phyloP scores from a whole-genome alignment of 2,797 vertebrate genomes.

The Fringilla coelebs region DNA sequence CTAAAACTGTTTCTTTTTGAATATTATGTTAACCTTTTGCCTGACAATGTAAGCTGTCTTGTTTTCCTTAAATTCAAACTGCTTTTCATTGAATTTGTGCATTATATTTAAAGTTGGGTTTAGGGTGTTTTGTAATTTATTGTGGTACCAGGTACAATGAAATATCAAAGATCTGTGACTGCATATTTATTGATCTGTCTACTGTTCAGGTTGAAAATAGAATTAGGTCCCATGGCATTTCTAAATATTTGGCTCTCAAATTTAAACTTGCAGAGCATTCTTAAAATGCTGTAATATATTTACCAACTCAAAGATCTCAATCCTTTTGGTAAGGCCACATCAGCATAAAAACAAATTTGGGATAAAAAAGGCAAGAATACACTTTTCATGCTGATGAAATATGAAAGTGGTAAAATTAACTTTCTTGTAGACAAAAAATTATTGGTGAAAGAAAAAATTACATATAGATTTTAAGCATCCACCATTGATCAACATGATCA shows the following conservation, averaged over 20 bases:
- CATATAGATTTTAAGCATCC: neutral
- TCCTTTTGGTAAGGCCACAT: neutral
- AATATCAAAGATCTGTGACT: neutral
- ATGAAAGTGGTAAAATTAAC: neutral
- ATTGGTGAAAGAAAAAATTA: neutral
- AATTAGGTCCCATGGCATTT: slow-evolving; percentile 42
- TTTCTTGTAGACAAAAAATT: neutral
- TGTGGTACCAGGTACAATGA: neutral
- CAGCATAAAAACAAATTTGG: neutral
- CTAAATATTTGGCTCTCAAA: slow-evolving; percentile 30
- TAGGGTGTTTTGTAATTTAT: neutral
- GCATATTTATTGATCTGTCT: slow-evolving; percentile 45
- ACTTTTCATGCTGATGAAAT: neutral
- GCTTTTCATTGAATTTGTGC: slow-evolving; percentile 18
- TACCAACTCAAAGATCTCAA: neutral
- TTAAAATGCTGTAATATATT: neutral
- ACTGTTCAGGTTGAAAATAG: slow-evolving; percentile 9
- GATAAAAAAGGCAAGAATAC: neutral
- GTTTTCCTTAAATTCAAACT: neutral
- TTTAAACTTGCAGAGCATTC: slow-evolving; percentile 6
- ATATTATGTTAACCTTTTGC: slow-evolving; percentile 5
- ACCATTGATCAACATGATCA: neutral
- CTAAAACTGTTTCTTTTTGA: neutral
- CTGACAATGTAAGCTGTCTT: neutral
- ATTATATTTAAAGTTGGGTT: neutral